These are phyloP conservation scores for Chlorodrepanis virens DNA, from an alignment of 2,113 vertebrate genomes.

Conservation along the genomic window DNA sequence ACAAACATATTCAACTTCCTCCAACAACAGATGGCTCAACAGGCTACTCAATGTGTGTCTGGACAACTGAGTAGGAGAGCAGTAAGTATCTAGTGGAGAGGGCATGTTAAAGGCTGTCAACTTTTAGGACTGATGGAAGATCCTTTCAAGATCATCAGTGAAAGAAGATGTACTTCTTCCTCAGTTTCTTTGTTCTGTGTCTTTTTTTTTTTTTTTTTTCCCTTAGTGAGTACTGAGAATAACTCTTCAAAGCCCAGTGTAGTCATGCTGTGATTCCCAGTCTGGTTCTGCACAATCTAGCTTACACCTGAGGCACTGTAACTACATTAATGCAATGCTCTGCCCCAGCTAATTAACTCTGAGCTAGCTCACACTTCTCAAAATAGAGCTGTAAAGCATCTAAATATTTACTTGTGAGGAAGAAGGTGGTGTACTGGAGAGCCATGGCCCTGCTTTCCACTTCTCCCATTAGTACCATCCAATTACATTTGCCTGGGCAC, in stretches of 20 bases:
- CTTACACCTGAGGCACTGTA: not conserved
- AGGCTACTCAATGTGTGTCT: not conserved
- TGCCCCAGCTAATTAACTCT: conserved; percentile 23
- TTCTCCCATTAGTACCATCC: not conserved
- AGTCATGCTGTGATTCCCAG: not conserved
- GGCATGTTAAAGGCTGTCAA: not conserved
- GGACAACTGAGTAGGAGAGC: not conserved
- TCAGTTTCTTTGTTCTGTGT: not conserved
- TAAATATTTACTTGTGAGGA: not conserved
- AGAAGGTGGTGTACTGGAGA: not conserved
- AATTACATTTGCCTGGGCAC: not conserved
- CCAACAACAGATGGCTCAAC: not conserved
- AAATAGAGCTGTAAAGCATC: not conserved
- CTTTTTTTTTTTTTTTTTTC: not conserved
- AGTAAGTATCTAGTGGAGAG: not conserved
- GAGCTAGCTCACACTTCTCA: not conserved
- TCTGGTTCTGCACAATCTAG: not conserved
- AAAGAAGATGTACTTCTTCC: not conserved
- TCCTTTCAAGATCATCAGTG: not conserved
- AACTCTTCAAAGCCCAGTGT: not conserved
- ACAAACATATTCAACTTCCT: not conserved
- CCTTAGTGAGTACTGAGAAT: not conserved
- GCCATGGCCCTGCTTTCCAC: not conserved
- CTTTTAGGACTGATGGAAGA: not conserved
- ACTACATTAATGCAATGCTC: not conserved